Evolutionary conservation across 2,113 vertebrate genomes (phyloP).

Genomic region (Rhabdornis inornatus): DNA sequence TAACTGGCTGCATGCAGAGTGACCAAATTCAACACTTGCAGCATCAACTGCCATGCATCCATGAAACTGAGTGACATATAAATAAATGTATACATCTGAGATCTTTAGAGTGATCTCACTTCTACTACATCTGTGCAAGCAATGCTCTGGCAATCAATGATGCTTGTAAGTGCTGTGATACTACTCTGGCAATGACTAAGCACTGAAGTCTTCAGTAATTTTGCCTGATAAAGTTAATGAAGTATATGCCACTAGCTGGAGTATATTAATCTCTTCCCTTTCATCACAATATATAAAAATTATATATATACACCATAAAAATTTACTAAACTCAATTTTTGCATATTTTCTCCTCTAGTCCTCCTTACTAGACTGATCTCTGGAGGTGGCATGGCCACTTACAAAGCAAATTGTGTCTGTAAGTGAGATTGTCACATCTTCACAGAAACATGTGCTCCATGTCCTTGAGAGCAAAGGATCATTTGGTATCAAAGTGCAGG

Average conservation of each 20-base stretch:
- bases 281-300: not conserved
- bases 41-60: not conserved
- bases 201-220: slow-evolving; percentile 20
- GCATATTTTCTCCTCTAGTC: not conserved
- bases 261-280: not conserved
- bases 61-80: not conserved
- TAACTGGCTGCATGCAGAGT: accelerated
- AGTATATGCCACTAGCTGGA: not conserved
- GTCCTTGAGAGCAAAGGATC: not conserved
- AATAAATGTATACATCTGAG: not conserved
- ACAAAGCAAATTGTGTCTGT: not conserved
- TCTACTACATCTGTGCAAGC: not conserved
- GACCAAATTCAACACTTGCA: not conserved
- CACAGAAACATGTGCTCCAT: not conserved
- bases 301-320: not conserved
- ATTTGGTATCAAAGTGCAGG: slow-evolving; percentile 13
- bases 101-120: not conserved
- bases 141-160: not conserved
- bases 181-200: not conserved
- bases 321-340: not conserved
- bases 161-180: not conserved
- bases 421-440: not conserved
- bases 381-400: not conserved
- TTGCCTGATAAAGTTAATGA: slow-evolving; percentile 45
- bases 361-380: not conserved